Evolutionary conservation across 2,113 vertebrate genomes (phyloP).

Genomic region (Hucho hucho): DNA sequence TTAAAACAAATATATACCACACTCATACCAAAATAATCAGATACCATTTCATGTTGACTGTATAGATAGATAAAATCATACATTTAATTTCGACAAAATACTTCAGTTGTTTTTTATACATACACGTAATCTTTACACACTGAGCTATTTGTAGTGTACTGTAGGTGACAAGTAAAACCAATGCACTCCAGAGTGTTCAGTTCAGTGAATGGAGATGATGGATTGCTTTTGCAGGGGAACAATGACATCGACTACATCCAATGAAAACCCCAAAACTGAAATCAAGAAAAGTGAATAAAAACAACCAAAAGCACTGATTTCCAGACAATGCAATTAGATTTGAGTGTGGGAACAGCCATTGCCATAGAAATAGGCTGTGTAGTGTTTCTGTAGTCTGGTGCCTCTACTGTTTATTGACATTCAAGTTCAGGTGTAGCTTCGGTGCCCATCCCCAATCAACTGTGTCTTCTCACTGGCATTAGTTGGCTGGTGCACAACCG

Average conservation of each 20-base stretch:
- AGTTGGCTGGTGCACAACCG: slow-evolving; percentile 84
- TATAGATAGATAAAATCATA: not conserved
- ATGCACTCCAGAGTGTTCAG: not conserved
- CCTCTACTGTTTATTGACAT: slow-evolving; percentile 1
- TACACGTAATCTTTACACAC: not conserved
- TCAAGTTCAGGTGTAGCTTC: slow-evolving; percentile 74
- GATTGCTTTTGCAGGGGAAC: not conserved
- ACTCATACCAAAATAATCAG: too few relatives aligned
- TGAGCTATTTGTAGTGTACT: not conserved
- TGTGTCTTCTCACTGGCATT: slow-evolving; percentile 92
- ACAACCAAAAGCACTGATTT: not conserved
- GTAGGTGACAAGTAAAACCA: not conserved
- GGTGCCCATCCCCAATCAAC: slow-evolving; percentile 84
- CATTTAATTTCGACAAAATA: not conserved
- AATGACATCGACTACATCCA: slow-evolving; percentile 2
- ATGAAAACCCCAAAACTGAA: not conserved
- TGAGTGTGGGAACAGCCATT: not conserved
- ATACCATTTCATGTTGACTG: too few relatives aligned
- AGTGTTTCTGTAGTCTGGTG: not conserved
- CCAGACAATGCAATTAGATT: not conserved
- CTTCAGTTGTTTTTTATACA: not conserved
- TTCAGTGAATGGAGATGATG: not conserved
- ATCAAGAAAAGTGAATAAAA: not conserved
- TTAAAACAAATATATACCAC: too few relatives aligned
- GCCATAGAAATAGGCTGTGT: not conserved